These are phyloP conservation scores for Arion vulgaris DNA, from an alignment of 1,140 invertebrate genomes.

Conservation along the genomic window DNA sequence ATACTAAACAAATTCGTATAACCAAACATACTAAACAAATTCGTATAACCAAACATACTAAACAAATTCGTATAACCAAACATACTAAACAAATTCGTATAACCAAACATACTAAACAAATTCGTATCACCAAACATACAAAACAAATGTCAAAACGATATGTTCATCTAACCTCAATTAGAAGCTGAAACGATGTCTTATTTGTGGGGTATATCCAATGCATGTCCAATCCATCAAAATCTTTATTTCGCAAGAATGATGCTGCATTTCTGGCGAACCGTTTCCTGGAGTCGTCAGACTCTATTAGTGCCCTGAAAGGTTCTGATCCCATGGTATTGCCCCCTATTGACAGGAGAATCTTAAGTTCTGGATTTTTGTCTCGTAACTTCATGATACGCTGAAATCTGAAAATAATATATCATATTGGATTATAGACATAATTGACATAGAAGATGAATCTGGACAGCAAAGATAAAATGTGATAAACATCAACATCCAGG, in stretches of 20 bases:
- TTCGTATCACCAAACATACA: too few relatives aligned
- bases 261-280: slow-evolving; percentile 75
- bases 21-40: too few relatives aligned
- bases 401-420: slow-evolving; percentile 25
- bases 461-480: too few relatives aligned
- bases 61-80: too few relatives aligned
- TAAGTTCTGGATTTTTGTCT: slow-evolving; percentile 80
- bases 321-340: slow-evolving; percentile 97
- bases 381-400: slow-evolving; percentile 46
- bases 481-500: too few relatives aligned
- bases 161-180: slow-evolving; percentile 10
- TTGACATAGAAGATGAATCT: too few relatives aligned
- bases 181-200: not conserved
- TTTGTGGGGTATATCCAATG: slow-evolving; percentile 3
- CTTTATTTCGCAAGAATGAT: slow-evolving; percentile 82
- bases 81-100: too few relatives aligned
- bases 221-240: slow-evolving; percentile 24
- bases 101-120: too few relatives aligned
- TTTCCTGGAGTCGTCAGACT: slow-evolving; percentile 38
- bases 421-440: too few relatives aligned
- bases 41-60: too few relatives aligned
- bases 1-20: too few relatives aligned
- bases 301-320: slow-evolving; percentile 72
- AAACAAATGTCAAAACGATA: too few relatives aligned
- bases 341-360: slow-evolving; percentile 92